Percentiles rank a stretch among this genome's conserved stretches.
phyloP scores from a whole-genome alignment of 2,888 invertebrate genomes.

The Athetis lepigone region DNA sequence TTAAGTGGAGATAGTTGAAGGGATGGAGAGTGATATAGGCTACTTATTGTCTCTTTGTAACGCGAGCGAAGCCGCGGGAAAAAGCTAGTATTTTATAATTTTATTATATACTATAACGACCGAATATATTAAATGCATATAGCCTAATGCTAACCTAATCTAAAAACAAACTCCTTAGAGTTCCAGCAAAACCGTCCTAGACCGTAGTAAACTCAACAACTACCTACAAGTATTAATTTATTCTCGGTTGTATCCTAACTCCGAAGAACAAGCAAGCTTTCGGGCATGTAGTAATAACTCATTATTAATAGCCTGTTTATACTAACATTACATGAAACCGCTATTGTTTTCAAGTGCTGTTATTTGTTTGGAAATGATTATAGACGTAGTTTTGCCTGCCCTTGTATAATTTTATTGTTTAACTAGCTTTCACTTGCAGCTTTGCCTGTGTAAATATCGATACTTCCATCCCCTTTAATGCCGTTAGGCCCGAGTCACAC shows the following conservation, averaged over 20 bases:
- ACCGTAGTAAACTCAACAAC: background rate
- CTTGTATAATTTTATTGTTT: background rate
- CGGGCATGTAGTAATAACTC: constrained; percentile 8
- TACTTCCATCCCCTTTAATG: too few relatives aligned
- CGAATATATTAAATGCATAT: too few relatives aligned
- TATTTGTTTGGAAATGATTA: constrained; percentile 14
- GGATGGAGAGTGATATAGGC: too few relatives aligned
- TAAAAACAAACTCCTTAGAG: background rate
- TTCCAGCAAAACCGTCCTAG: too few relatives aligned
- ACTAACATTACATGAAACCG: background rate
- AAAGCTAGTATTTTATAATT: too few relatives aligned
- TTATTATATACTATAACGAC: too few relatives aligned
- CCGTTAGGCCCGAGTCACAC: too few relatives aligned
- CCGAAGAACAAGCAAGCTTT: background rate
- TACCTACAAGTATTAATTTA: constrained; percentile 1
- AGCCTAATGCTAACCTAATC: too few relatives aligned
- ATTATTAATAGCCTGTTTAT: constrained; percentile 19
- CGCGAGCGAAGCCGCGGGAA: too few relatives aligned
- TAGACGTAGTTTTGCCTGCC: background rate
- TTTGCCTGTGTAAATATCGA: too few relatives aligned
- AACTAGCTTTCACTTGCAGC: background rate
- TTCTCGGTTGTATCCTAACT: background rate
- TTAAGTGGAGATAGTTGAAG: too few relatives aligned
- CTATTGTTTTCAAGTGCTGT: constrained; percentile 15
- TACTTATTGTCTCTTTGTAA: too few relatives aligned